Evolutionary conservation across 2,113 vertebrate species (phyloP).

Genomic region (Passerina amoena): DNA sequence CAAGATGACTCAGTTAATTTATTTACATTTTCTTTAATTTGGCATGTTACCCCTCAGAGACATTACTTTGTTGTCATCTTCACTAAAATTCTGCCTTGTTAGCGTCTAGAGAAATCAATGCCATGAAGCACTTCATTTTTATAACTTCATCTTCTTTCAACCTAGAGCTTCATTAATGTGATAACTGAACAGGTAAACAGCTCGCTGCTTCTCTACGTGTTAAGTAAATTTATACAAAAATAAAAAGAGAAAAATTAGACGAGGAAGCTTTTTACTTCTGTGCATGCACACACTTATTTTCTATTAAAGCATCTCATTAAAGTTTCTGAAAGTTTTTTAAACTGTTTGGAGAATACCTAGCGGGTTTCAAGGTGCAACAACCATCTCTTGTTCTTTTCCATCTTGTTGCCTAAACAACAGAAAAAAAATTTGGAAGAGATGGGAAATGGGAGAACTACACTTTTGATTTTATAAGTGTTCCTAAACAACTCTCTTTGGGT

Average conservation of each 20-base stretch:
- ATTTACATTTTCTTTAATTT: constrained; percentile 48
- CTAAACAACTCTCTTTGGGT: background rate
- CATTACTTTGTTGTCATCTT: constrained; percentile 28
- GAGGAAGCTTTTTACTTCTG: background rate
- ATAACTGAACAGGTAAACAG: constrained; percentile 37
- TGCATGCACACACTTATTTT: background rate
- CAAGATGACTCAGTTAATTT: constrained; percentile 28
- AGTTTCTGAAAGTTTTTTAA: background rate
- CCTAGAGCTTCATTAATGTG: constrained; percentile 15
- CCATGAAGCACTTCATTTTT: constrained; percentile 23
- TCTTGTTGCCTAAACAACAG: background rate
- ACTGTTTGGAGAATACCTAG: background rate
- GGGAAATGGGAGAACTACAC: background rate
- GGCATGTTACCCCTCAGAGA: constrained; percentile 26
- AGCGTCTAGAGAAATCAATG: constrained; percentile 32
- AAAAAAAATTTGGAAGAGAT: background rate
- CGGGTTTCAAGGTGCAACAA: background rate
- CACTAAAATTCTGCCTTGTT: constrained; percentile 37
- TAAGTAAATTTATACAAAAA: constrained; percentile 16
- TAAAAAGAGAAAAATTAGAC: background rate
- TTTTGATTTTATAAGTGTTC: background rate
- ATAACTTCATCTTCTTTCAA: constrained; percentile 50
- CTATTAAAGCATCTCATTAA: background rate
- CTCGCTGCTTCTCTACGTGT: background rate
- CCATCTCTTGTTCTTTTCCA: background rate